Evolutionary conservation across 2,888 invertebrate species (phyloP).

Genomic region (Cenopis cana): DNA sequence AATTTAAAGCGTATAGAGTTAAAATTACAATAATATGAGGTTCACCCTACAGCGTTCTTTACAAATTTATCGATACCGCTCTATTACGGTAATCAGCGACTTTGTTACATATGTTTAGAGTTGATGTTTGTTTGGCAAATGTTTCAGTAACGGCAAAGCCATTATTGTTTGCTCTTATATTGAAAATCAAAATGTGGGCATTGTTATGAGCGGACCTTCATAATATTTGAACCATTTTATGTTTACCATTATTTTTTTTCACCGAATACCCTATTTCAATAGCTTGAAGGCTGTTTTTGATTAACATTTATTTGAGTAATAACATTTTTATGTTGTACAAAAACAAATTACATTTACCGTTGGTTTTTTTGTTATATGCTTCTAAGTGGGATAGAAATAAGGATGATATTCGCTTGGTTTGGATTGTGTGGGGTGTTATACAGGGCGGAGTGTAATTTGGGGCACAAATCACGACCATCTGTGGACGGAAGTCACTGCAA

Average conservation of each 20-base stretch:
- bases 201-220: constrained; percentile 47
- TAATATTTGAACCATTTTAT: constrained; percentile 25
- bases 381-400: neutral
- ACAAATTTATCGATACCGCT: neutral
- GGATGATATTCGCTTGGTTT: constrained; percentile 16
- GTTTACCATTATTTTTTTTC: neutral
- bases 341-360: neutral
- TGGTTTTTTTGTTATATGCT: neutral
- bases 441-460: constrained; percentile 39
- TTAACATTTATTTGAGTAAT: neutral
- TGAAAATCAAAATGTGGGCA: constrained; percentile 52
- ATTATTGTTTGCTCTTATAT: constrained; percentile 45
- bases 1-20: neutral
- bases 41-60: neutral
- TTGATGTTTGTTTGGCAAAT: constrained; percentile 19
- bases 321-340: neutral
- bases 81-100: neutral
- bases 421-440: neutral
- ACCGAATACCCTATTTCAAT: neutral
- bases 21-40: constrained; percentile 8
- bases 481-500: constrained; percentile 52
- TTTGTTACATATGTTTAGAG: neutral
- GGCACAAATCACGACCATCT: constrained; percentile 58
- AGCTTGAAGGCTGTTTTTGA: neutral
- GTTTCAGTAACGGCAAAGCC: neutral